These are phyloP conservation scores for Scalopus aquaticus DNA, from an alignment of 2,113 vertebrate genomes.

Conservation along the genomic window DNA sequence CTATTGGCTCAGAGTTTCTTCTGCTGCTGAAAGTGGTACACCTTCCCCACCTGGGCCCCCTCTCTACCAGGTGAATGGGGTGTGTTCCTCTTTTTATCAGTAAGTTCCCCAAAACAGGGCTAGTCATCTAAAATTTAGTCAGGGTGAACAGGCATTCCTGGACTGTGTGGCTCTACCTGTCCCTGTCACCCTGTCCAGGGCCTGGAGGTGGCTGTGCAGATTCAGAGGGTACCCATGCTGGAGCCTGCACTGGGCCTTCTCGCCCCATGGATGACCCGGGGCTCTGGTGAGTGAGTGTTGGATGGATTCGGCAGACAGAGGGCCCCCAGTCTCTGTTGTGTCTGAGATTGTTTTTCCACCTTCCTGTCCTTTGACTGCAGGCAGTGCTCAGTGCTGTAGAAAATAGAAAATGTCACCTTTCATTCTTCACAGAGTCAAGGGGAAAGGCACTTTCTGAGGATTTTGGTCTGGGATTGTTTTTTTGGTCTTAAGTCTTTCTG, in stretches of 20 bases:
- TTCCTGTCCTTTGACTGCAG: not conserved
- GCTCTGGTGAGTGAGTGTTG: slow-evolving; percentile 23
- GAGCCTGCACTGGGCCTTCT: not conserved
- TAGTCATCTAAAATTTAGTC: not conserved
- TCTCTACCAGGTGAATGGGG: not conserved
- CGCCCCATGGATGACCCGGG: not conserved
- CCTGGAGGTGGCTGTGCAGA: not conserved
- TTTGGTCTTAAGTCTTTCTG: not conserved
- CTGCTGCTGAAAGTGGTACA: not conserved
- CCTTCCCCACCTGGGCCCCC: not conserved
- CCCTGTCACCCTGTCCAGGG: slow-evolving; percentile 18
- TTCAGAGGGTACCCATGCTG: not conserved
- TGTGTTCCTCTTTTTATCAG: not conserved
- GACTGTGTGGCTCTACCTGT: not conserved
- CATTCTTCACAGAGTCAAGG: too few species aligned
- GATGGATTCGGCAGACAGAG: not conserved
- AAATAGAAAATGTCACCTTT: not conserved
- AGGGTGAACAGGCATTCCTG: not conserved
- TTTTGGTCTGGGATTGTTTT: not conserved
- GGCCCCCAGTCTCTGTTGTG: not conserved
- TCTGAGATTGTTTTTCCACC: not conserved
- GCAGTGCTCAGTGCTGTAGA: rapidly evolving
- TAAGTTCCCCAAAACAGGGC: not conserved
- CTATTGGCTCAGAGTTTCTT: not conserved
- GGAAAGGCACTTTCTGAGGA: not conserved